A percentile compares a stretch with the other conserved stretches of the same genome.
Conservation (phyloP, 1,140 invertebrate species). For the Drosophila subobscura region DNA sequence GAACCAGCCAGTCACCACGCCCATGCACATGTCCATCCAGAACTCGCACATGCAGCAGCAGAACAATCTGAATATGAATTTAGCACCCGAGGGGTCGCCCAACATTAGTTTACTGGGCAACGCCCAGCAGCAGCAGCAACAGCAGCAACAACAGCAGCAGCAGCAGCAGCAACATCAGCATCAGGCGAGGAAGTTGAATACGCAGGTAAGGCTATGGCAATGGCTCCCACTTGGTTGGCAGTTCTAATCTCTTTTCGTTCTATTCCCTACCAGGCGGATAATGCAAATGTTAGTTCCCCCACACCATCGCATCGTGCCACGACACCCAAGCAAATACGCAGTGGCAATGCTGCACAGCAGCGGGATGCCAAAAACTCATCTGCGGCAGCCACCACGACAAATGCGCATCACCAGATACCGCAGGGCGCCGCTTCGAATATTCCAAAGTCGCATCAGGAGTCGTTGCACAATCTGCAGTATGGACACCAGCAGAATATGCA, state of each 20-base stretch:
- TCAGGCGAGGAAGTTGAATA: slow-evolving; percentile 67
- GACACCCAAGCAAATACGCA: slow-evolving; percentile 77
- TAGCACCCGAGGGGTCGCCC: slow-evolving; percentile 56
- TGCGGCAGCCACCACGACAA: slow-evolving; percentile 62
- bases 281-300: slow-evolving; percentile 53
- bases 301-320: slow-evolving; percentile 64
- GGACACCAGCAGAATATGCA: slow-evolving; percentile 84
- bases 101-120: slow-evolving; percentile 73
- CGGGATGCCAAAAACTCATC: slow-evolving; percentile 63
- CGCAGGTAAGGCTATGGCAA: slow-evolving; percentile 57
- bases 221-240: neutral
- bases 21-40: slow-evolving; percentile 85
- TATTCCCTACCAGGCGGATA: slow-evolving; percentile 48
- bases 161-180: slow-evolving; percentile 56
- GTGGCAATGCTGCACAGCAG: slow-evolving; percentile 78
- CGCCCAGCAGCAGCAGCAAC: slow-evolving; percentile 2
- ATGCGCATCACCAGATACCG: slow-evolving; percentile 83
- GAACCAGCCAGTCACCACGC: slow-evolving; percentile 85
- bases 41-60: slow-evolving; percentile 78
- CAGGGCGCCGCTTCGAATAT: slow-evolving; percentile 75
- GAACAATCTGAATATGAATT: slow-evolving; percentile 71
- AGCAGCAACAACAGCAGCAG: slow-evolving; percentile 62
- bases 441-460: slow-evolving; percentile 67
- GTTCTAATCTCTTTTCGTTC: neutral
- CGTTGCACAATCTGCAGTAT: slow-evolving; percentile 75